Percentiles rank a stretch among this genome's conserved stretches.
Evolutionary conservation across 2,113 vertebrate genomes (phyloP).

Genomic region (Pristiophorus japonicus): DNA sequence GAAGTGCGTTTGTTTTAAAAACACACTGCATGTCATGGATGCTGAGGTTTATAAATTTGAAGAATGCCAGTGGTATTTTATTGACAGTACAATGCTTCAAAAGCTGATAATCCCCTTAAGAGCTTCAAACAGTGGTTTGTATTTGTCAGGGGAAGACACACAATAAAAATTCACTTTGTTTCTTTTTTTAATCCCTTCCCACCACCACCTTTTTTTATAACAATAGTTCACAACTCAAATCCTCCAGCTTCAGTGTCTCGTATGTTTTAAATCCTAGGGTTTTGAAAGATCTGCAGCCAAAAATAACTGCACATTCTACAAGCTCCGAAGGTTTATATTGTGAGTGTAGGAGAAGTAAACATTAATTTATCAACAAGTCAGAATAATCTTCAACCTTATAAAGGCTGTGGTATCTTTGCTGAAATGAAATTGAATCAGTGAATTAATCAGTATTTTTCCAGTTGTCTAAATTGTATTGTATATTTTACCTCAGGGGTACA

Average conservation of each 20-base stretch:
- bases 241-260: constrained; percentile 19
- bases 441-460: neutral
- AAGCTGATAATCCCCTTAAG: constrained; percentile 32
- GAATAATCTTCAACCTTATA: neutral
- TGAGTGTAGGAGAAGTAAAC: neutral
- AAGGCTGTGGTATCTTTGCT: neutral
- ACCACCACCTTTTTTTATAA: neutral
- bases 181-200: constrained; percentile 30
- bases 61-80: neutral
- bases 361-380: constrained; percentile 10
- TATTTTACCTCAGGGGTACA: neutral
- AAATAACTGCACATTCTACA: neutral
- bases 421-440: neutral
- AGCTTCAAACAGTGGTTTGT: neutral
- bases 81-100: neutral
- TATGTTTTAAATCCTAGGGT: constrained; percentile 1
- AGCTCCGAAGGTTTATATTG: neutral
- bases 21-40: neutral
- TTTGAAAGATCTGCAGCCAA: constrained; percentile 18
- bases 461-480: neutral
- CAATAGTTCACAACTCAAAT: constrained; percentile 3
- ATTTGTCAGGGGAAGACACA: neutral
- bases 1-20: neutral
- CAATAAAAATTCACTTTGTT: constrained; percentile 32
- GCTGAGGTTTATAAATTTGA: neutral